Percentiles rank a stretch among this genome's conserved stretches.
phyloP scores from a whole-genome alignment of 2,888 invertebrate species.

The Oegoconia quadripuncta region DNA sequence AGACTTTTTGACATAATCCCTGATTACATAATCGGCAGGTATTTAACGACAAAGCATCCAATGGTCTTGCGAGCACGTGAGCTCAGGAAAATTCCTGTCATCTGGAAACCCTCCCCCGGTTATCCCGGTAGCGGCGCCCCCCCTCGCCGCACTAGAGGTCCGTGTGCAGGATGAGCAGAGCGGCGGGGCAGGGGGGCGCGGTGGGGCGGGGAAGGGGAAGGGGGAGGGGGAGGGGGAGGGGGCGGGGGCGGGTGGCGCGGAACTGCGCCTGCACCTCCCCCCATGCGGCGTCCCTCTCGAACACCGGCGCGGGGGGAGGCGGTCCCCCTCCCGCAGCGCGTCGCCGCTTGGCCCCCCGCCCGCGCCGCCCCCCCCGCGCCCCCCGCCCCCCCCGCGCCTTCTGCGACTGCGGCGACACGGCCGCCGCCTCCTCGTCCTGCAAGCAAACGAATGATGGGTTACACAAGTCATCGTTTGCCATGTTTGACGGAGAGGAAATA shows the following conservation, averaged over 20 bases:
- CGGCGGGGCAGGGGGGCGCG: slow-evolving; percentile 37
- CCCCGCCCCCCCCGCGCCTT: slow-evolving; percentile 9
- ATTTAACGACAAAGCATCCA: no score
- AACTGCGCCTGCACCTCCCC: slow-evolving; percentile 63
- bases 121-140: neutral
- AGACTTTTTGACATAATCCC: no score
- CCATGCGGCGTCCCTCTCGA: slow-evolving; percentile 47
- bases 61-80: no score
- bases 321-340: slow-evolving; percentile 13
- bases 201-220: slow-evolving; percentile 22
- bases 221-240: slow-evolving; percentile 22
- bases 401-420: slow-evolving; percentile 13
- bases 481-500: no score
- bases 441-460: neutral
- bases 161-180: slow-evolving; percentile 57
- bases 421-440: slow-evolving; percentile 18
- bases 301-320: slow-evolving; percentile 8
- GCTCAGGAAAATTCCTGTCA: no score
- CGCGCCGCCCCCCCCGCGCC: slow-evolving; percentile 13
- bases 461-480: no score
- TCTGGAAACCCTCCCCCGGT: no score
- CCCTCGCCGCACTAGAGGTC: slow-evolving; percentile 47
- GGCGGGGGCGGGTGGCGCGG: slow-evolving; percentile 30
- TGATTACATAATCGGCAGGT: no score
- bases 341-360: slow-evolving; percentile 7